These are phyloP conservation scores for Chionomys nivalis DNA, from an alignment of 2,113 vertebrate species.

Conservation along the genomic window DNA sequence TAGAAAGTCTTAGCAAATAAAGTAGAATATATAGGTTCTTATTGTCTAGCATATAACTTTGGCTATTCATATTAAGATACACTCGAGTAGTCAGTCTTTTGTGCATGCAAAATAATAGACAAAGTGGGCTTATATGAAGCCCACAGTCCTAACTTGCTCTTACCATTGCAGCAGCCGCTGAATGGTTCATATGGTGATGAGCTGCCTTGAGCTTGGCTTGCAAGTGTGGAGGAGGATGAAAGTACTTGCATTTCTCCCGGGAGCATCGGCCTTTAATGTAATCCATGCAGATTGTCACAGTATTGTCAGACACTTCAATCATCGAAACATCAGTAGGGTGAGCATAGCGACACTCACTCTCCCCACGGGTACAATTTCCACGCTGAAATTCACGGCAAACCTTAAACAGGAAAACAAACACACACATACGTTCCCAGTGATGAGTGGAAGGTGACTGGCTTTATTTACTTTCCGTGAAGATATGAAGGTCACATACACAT, in stretches of 20 bases:
- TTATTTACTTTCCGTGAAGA: conserved; percentile 31
- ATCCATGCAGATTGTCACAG: conserved; percentile 99
- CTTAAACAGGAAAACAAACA: conserved; percentile 85
- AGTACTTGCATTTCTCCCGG: conserved; percentile 99
- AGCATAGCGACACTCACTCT: conserved; percentile 98
- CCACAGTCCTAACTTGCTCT: conserved; percentile 72
- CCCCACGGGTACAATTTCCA: conserved; percentile 98
- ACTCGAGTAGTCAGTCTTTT: neutral
- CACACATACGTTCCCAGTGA: neutral
- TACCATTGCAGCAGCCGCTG: conserved; percentile 92
- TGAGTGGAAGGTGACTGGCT: conserved; percentile 7
- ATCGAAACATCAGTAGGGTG: conserved; percentile 96
- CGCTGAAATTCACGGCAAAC: conserved; percentile 99
- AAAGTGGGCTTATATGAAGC: neutral
- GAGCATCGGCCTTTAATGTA: conserved; percentile 99
- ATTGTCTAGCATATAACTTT: conserved; percentile 9
- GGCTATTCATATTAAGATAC: neutral
- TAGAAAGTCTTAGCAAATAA: conserved; percentile 45
- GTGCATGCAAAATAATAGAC: neutral
- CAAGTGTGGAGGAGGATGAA: conserved; percentile 97
- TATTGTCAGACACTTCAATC: conserved; percentile 98
- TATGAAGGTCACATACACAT: neutral
- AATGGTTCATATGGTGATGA: conserved; percentile 97
- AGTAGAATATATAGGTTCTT: neutral
- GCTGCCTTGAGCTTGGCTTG: conserved; percentile 98